Percentiles rank a stretch among this genome's conserved stretches.
Conservation (phyloP, 1,140 invertebrate genomes). For the Bombus balteatus region DNA sequence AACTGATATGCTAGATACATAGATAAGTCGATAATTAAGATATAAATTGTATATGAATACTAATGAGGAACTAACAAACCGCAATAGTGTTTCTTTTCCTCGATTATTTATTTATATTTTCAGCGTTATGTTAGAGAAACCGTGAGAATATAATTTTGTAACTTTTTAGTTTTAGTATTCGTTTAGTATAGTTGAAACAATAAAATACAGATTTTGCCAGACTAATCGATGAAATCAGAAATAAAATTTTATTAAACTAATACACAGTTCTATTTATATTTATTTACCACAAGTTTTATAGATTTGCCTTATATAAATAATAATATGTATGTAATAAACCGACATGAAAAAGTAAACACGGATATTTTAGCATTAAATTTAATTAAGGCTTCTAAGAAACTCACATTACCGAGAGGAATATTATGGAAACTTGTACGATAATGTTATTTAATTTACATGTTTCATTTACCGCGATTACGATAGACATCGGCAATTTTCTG, state of each 20-base stretch:
- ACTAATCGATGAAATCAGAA: background rate
- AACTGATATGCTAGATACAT: background rate
- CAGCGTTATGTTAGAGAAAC: background rate
- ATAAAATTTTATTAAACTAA: background rate
- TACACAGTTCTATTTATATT: background rate
- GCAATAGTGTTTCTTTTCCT: no score
- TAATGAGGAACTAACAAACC: background rate
- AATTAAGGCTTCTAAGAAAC: background rate
- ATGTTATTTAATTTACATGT: background rate
- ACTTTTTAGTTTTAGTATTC: background rate
- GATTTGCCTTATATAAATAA: background rate
- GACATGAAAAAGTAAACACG: background rate
- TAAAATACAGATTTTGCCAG: background rate
- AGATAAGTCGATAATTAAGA: background rate
- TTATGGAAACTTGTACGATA: background rate
- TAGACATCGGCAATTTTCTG: constrained; percentile 7
- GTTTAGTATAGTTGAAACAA: no score
- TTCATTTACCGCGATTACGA: background rate
- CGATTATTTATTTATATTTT: background rate
- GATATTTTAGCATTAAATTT: background rate
- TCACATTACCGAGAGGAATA: background rate
- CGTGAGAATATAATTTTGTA: background rate
- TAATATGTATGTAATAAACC: background rate
- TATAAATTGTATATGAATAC: background rate
- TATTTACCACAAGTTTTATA: no score